These are phyloP conservation scores for Labeo catla DNA, from an alignment of 2,113 vertebrate species.

Conservation along the genomic window DNA sequence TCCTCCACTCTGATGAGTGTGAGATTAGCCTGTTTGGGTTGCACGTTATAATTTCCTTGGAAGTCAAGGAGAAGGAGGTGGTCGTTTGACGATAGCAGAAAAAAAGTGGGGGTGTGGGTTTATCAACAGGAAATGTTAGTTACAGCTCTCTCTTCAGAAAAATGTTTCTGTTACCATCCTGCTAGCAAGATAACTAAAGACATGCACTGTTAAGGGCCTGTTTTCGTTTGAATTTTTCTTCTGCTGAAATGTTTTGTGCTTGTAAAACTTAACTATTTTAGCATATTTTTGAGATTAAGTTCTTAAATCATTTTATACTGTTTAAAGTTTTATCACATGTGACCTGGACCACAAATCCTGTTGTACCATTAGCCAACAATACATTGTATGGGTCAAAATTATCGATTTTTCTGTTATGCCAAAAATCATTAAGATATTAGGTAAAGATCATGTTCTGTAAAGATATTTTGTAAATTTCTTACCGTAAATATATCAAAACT, in stretches of 20 bases:
- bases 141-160: conserved; percentile 26
- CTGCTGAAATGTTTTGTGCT: background rate
- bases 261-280: background rate
- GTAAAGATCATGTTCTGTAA: too few species aligned
- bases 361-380: too few species aligned
- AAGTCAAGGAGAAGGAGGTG: conserved; percentile 41
- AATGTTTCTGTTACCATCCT: conserved; percentile 23
- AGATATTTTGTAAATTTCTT: too few species aligned
- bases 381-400: too few species aligned
- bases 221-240: background rate
- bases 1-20: background rate
- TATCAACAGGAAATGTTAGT: conserved; percentile 55
- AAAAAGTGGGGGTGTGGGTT: conserved; percentile 14
- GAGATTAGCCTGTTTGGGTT: conserved; percentile 49
- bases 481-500: too few species aligned
- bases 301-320: background rate
- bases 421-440: too few species aligned
- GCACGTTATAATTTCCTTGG: conserved; percentile 37
- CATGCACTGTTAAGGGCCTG: background rate
- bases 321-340: background rate
- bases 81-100: conserved; percentile 10
- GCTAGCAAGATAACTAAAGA: background rate
- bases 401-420: too few species aligned
- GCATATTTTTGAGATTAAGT: background rate
- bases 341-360: too few species aligned